Conservation (phyloP, 2,113 vertebrate genomes). For the Crotophaga sulcirostris region DNA sequence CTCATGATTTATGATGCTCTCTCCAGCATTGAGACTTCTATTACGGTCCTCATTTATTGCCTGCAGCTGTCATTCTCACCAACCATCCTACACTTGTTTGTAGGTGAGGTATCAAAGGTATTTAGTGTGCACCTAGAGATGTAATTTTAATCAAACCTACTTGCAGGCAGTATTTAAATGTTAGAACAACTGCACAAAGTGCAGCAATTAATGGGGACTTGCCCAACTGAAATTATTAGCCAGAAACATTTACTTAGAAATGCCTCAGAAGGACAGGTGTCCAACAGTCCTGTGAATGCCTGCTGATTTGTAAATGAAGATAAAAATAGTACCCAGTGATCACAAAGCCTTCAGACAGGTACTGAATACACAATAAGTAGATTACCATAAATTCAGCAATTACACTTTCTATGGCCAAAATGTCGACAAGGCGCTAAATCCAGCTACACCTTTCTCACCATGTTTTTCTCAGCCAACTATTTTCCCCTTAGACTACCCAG, state of each 20-base stretch:
- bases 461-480: not conserved
- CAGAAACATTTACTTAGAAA: not conserved
- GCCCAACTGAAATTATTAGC: conserved; percentile 9
- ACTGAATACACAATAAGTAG: not conserved
- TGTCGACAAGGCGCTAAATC: fast-evolving
- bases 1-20: conserved; percentile 70
- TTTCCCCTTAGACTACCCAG: not conserved
- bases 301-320: conserved; percentile 23
- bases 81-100: conserved; percentile 70
- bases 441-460: not conserved
- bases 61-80: conserved; percentile 79
- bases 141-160: conserved; percentile 57
- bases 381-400: not conserved
- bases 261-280: conserved; percentile 9
- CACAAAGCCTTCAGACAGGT: not conserved
- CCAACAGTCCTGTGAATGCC: not conserved
- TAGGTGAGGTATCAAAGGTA: conserved; percentile 75
- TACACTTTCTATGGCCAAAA: not conserved
- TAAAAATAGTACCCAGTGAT: conserved; percentile 20
- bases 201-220: conserved; percentile 15
- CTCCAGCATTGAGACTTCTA: conserved; percentile 67
- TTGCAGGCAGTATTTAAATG: conserved; percentile 22
- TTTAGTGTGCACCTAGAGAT: conserved; percentile 52
- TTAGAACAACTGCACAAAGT: not conserved
- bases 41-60: conserved; percentile 76